Evolutionary conservation across 2,888 invertebrate genomes (phyloP).

Genomic region (Amaurobius ferox): DNA sequence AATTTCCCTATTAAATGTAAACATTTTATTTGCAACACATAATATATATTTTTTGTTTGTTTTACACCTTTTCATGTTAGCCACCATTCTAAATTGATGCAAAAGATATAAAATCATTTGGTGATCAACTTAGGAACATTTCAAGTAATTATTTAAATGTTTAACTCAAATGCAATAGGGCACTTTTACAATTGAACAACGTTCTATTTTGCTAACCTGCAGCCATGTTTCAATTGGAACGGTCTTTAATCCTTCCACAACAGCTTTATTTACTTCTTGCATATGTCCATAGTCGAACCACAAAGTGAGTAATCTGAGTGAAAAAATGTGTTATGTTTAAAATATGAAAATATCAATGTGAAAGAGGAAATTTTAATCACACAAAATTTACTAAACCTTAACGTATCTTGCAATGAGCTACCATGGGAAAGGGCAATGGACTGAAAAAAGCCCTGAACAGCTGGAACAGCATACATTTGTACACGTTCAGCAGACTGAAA

Average conservation of each 20-base stretch:
- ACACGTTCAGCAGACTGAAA: slow-evolving; percentile 80
- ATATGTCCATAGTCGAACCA: slow-evolving; percentile 99
- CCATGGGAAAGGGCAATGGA: slow-evolving; percentile 92
- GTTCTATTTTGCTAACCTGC: no score
- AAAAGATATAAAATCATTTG: no score
- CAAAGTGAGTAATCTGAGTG: slow-evolving; percentile 87
- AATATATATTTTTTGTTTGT: no score
- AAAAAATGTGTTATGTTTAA: neutral
- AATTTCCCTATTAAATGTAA: no score
- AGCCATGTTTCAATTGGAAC: slow-evolving; percentile 99
- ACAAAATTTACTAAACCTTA: slow-evolving; percentile 79
- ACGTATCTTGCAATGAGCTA: slow-evolving; percentile 96
- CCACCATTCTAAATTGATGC: no score
- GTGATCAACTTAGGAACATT: no score
- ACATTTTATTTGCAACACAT: no score
- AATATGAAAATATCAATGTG: neutral
- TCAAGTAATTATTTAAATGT: no score
- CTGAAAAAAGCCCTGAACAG: slow-evolving; percentile 96
- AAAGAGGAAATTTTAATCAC: neutral
- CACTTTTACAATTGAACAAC: no score
- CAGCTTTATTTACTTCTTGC: slow-evolving; percentile 93
- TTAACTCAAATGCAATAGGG: no score
- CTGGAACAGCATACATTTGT: slow-evolving; percentile 91
- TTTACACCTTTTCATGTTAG: no score
- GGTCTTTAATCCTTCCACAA: slow-evolving; percentile 92